Evolutionary conservation across 2,113 vertebrate genomes (phyloP), one percentile per base, ranked within the genome.

Genomic region (Clarias macrocephalus): DNA sequence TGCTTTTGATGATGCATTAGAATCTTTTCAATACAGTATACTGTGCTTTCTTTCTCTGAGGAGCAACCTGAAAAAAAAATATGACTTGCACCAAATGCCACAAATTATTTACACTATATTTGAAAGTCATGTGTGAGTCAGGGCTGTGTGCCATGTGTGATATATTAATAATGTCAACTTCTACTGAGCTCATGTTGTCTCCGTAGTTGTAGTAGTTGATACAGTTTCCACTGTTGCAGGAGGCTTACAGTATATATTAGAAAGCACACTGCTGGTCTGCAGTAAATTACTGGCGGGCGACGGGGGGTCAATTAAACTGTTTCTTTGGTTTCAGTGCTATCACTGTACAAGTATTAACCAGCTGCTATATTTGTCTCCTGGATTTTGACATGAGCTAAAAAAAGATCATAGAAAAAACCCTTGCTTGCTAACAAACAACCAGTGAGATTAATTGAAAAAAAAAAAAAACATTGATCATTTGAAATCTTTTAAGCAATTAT

Each of bases 371-470:
- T 80, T 60, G 30, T 80, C 11, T 62, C 57, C 57, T 81, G 21
- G 19, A 25, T 60, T 30, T 80, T 80, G 18, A 23, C 30, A 62
- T 16, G 21, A 62, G 8, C 57, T 37, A 0, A 62, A 59, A 42
- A 28, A 80, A 81, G 30, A 62, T 42, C 57, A 62, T 1, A 81
- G 57, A 81, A 81, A 42, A 42, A 42, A 42, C 1, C 10, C 57
- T 7, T 15, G 57, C 57, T 30, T 81, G 57, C 79, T 62, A 42
- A 21, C 8, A 11, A 81, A 81, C 30, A 81, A 62, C 9, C 30
- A 62, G 30, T 62, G 77, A 59, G 77, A 80, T 80, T 11, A 81
- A 62, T 37, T 81, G 18, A 16, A 77, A n/a, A n/a, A 13, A 63
- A 63, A 6, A n/a, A 19, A 57, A 6, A 79, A 80, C 76, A 30